Conservation (phyloP, 2,888 invertebrate genomes). For the Synanthedon andrenaeformis region DNA sequence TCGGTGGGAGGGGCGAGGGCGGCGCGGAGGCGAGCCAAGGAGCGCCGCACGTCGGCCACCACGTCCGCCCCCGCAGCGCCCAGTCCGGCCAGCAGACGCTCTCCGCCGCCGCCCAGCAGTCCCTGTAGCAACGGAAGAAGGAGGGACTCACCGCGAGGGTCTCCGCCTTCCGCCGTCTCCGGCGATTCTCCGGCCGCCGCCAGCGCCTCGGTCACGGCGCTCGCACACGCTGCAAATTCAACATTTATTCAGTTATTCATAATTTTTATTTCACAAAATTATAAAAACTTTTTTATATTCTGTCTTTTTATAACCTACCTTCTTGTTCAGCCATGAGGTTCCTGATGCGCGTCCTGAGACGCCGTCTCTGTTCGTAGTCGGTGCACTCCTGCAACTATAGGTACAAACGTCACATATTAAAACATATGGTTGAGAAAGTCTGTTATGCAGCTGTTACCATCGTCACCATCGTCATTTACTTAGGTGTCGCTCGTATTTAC, state of each 20-base stretch:
- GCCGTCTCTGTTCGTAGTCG: conserved; percentile 88
- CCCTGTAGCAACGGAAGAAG: conserved; percentile 77
- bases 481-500: too few species aligned
- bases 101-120: conserved; percentile 68
- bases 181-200: conserved; percentile 42
- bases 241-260: not conserved
- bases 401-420: conserved; percentile 10
- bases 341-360: conserved; percentile 83
- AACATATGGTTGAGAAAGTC: not conserved
- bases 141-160: conserved; percentile 80
- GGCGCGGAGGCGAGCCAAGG: conserved; percentile 79
- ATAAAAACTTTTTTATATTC: too few species aligned
- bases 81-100: conserved; percentile 49
- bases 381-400: conserved; percentile 86
- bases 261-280: too few species aligned
- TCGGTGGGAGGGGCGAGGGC: conserved; percentile 73
- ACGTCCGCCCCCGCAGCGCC: conserved; percentile 72
- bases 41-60: conserved; percentile 81
- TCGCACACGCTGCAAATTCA: conserved; percentile 45
- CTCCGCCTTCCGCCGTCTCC: conserved; percentile 21
- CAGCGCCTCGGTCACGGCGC: conserved; percentile 56
- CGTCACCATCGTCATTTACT: too few species aligned
- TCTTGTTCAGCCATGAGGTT: conserved; percentile 88
- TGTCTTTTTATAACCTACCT: conserved; percentile 65
- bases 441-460: not conserved